Conservation (phyloP, 2,113 vertebrate genomes). For the Pardalotus punctatus region DNA sequence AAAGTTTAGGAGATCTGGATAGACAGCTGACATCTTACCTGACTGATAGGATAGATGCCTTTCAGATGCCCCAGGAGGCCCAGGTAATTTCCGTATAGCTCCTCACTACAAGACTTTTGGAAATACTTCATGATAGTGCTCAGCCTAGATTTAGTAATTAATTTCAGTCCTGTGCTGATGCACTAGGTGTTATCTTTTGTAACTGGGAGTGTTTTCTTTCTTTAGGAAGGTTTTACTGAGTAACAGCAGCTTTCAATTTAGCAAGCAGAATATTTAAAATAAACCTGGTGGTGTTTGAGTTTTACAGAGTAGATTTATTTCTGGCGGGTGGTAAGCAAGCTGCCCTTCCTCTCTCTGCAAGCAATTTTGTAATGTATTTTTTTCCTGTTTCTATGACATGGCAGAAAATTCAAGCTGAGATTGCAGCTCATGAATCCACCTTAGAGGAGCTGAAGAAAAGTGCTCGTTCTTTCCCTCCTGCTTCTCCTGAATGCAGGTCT, state of each 20-base stretch:
- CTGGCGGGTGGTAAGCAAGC: not conserved
- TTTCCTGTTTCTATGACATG: not conserved
- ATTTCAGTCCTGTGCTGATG: not conserved
- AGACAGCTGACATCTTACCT: constrained; percentile 91
- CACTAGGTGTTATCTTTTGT: not conserved
- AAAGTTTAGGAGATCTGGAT: constrained; percentile 87
- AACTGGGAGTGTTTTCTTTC: not conserved
- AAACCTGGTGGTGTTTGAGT: not conserved
- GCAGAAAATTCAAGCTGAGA: constrained; percentile 91
- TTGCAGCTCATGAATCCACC: constrained; percentile 84
- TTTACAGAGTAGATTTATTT: not conserved
- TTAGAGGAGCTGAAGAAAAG: constrained; percentile 90
- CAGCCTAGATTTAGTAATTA: not conserved
- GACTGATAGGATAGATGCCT: constrained; percentile 92
- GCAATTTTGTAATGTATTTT: not conserved
- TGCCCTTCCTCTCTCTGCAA: not conserved
- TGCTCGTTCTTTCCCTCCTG: constrained; percentile 69
- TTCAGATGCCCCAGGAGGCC: constrained; percentile 91
- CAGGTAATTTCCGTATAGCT: constrained; percentile 79
- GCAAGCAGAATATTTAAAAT: not conserved
- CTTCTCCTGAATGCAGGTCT: constrained; percentile 79
- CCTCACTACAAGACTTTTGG: not conserved
- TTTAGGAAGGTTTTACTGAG: not conserved
- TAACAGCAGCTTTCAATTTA: not conserved
- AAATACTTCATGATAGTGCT: not conserved